Evolutionary conservation across 2,888 invertebrate species (phyloP).

Genomic region (Spodoptera littoralis): DNA sequence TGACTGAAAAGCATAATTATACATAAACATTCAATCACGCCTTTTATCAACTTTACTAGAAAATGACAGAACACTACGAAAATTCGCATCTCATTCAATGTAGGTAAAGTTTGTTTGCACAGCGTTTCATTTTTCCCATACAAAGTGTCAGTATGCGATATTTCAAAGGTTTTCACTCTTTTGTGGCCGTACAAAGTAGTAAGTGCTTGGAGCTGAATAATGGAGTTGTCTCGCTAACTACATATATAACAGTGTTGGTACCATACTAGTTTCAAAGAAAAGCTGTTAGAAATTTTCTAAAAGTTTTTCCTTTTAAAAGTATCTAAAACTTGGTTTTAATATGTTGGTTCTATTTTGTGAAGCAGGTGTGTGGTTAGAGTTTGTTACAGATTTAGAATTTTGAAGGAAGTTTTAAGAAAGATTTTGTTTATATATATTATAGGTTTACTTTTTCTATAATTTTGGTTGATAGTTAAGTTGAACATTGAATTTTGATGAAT

Average conservation of each 20-base stretch:
- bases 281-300: slow-evolving; percentile 30
- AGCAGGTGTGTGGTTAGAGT: neutral
- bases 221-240: slow-evolving; percentile 20
- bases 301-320: slow-evolving; percentile 20
- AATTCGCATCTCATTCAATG: slow-evolving; percentile 19
- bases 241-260: neutral
- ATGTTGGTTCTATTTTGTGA: neutral
- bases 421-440: too few relatives aligned
- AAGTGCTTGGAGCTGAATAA: slow-evolving; percentile 26
- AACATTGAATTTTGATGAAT: too few relatives aligned
- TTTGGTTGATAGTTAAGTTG: too few relatives aligned
- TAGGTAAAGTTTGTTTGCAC: slow-evolving; percentile 4
- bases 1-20: too few relatives aligned
- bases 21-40: too few relatives aligned
- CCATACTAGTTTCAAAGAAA: slow-evolving; percentile 26
- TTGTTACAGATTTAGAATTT: too few relatives aligned
- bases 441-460: too few relatives aligned
- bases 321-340: slow-evolving; percentile 10
- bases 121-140: slow-evolving; percentile 23
- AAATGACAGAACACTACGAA: slow-evolving; percentile 9
- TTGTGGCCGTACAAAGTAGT: slow-evolving; percentile 45
- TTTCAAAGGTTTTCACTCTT: slow-evolving; percentile 49
- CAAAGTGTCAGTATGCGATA: slow-evolving; percentile 30
- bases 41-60: neutral
- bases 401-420: too few relatives aligned